Percentiles rank a stretch among this genome's conserved stretches.
Conservation (phyloP, 2,113 vertebrate species). For the Picathartes gymnocephalus region DNA sequence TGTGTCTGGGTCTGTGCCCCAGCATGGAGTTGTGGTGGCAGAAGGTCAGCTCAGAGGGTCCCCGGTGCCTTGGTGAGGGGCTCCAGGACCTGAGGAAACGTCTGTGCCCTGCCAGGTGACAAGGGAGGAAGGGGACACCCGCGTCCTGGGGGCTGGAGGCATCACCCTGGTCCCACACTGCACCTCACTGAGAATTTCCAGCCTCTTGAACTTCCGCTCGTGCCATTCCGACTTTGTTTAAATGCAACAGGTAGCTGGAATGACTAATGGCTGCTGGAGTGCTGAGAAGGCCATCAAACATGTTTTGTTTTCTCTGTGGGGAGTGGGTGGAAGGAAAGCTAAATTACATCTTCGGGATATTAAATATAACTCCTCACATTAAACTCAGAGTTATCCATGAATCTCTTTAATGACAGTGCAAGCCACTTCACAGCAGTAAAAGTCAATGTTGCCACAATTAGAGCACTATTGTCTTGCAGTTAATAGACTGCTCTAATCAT, state of each 20-base stretch:
- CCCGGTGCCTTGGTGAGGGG: neutral
- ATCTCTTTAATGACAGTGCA: constrained; percentile 54
- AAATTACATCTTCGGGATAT: constrained; percentile 40
- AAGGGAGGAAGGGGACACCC: neutral
- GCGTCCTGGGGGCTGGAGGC: neutral
- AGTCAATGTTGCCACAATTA: constrained; percentile 64
- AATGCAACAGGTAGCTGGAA: neutral
- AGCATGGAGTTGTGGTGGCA: neutral
- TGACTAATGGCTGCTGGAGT: neutral
- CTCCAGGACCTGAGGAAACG: neutral
- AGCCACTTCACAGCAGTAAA: constrained; percentile 44
- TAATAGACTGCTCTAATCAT: constrained; percentile 51
- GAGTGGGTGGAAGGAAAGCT: constrained; percentile 7
- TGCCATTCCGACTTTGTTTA: neutral
- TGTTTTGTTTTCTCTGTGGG: neutral
- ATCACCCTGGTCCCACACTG: neutral
- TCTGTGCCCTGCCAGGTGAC: neutral
- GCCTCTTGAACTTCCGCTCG: neutral
- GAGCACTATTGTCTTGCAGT: constrained; percentile 52
- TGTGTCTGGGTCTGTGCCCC: neutral
- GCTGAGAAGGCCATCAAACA: neutral
- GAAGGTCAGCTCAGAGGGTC: neutral
- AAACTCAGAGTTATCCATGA: constrained; percentile 28
- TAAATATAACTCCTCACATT: constrained; percentile 38
- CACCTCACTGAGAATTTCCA: neutral